Percentiles rank a stretch among this genome's conserved stretches.
Evolutionary conservation across 1,140 invertebrate species (phyloP).

Genomic region (Zelostemma sp.): DNA sequence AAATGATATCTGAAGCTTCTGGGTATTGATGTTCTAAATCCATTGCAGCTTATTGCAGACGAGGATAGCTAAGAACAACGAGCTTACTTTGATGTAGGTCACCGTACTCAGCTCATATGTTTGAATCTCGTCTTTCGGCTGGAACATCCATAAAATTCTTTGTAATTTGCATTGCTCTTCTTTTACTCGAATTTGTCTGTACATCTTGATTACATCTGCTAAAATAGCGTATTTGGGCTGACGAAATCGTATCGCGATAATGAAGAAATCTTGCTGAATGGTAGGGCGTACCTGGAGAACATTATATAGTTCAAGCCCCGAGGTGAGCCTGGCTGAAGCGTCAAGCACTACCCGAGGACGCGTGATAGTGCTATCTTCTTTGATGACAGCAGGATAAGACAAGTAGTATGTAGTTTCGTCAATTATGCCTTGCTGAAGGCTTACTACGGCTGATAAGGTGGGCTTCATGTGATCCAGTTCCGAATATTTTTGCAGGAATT

Average conservation of each 20-base stretch:
- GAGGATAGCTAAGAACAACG: conserved; percentile 44
- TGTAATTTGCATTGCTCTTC: background rate
- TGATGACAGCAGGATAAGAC: conserved; percentile 6
- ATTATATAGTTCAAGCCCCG: conserved; percentile 35
- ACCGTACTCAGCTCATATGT: conserved; percentile 19
- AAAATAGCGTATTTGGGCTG: conserved; percentile 9
- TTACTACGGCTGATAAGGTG: background rate
- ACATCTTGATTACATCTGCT: conserved; percentile 19
- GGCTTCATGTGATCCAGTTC: conserved; percentile 6
- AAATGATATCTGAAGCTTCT: conserved; percentile 4
- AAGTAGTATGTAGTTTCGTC: conserved; percentile 7
- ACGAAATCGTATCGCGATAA: background rate
- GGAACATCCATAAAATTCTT: conserved; percentile 14
- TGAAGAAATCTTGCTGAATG: conserved; percentile 12
- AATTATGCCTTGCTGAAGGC: background rate
- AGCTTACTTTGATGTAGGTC: conserved; percentile 37
- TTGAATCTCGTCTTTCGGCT: background rate
- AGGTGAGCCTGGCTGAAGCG: conserved; percentile 43
- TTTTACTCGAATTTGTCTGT: conserved; percentile 8
- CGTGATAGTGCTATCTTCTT: conserved; percentile 44
- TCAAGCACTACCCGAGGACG: conserved; percentile 61
- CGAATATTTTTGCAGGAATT: conserved; percentile 16
- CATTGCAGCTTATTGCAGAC: conserved; percentile 34
- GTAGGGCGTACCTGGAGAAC: conserved; percentile 6
- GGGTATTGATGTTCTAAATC: conserved; percentile 16